Evolutionary conservation across 1,140 invertebrate genomes (phyloP).

Genomic region (Zaprionus capensis): DNA sequence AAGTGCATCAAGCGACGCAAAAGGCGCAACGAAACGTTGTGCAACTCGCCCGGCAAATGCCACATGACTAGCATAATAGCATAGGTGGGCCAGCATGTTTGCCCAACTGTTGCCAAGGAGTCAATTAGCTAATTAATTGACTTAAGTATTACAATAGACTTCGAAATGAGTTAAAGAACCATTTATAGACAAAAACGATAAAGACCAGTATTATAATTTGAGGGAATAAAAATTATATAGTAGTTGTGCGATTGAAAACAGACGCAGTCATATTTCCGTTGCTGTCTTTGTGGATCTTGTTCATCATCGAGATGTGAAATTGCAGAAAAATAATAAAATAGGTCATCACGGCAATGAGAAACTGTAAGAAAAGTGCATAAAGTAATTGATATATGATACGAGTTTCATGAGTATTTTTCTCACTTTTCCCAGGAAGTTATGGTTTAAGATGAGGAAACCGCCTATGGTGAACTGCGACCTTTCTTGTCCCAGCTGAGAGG

Average conservation of each 20-base stretch:
- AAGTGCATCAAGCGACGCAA: constrained; percentile 26
- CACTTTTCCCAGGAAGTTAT: neutral
- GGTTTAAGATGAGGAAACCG: neutral
- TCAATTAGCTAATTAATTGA: constrained; percentile 10
- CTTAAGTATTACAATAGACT: neutral
- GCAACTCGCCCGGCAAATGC: constrained; percentile 15
- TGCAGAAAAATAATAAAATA: neutral
- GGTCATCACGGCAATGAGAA: neutral
- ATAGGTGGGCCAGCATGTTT: neutral
- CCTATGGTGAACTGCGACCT: neutral
- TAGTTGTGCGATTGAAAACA: neutral
- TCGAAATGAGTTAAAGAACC: neutral
- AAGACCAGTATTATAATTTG: neutral
- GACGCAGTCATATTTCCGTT: neutral
- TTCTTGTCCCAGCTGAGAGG: neutral
- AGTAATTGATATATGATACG: neutral
- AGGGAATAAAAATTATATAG: neutral
- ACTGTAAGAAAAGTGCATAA: neutral
- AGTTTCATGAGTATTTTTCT: neutral
- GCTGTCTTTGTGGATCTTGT: neutral
- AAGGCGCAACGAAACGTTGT: constrained; percentile 24
- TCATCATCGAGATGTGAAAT: neutral
- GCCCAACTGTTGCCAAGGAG: neutral
- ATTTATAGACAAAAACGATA: neutral
- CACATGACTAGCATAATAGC: constrained; percentile 22